Percentiles rank a stretch among this genome's conserved stretches.
Conservation (phyloP, 1,140 invertebrate species). For the Brachionus paranguensis region DNA sequence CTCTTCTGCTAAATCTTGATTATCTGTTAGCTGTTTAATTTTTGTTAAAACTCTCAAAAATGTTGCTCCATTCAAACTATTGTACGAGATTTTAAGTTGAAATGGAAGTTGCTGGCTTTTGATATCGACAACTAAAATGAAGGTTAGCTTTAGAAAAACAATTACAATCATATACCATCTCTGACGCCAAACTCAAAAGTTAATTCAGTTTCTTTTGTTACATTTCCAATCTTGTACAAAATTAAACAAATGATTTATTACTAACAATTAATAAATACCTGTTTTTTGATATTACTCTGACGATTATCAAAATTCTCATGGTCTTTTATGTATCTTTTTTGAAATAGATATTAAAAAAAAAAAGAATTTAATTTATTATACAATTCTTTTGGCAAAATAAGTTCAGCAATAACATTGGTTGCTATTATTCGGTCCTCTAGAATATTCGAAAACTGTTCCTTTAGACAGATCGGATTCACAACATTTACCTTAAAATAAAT, state of each 20-base stretch:
- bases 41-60: conserved; percentile 47
- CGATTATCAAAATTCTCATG: conserved; percentile 5
- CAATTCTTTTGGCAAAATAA: conserved; percentile 49
- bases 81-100: conserved; percentile 49
- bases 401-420: conserved; percentile 50
- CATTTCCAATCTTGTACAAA: conserved; percentile 46
- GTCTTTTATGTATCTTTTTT: not conserved
- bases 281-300: not conserved
- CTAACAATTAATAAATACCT: not conserved
- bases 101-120: conserved; percentile 43
- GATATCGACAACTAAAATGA: not conserved
- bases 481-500: conserved; percentile 47
- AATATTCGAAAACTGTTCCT: conserved; percentile 50
- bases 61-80: conserved; percentile 46
- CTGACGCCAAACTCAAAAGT: conserved; percentile 52
- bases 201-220: conserved; percentile 46
- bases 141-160: not conserved
- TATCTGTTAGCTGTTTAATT: conserved; percentile 44
- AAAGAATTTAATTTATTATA: conserved; percentile 43
- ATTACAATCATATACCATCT: not conserved
- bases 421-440: conserved; percentile 50
- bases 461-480: conserved; percentile 51
- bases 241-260: not conserved
- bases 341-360: not conserved
- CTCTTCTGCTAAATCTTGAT: conserved; percentile 46